These are phyloP conservation scores for Pseudoatta argentina DNA, from an alignment of 1,140 invertebrate species.

Conservation along the genomic window DNA sequence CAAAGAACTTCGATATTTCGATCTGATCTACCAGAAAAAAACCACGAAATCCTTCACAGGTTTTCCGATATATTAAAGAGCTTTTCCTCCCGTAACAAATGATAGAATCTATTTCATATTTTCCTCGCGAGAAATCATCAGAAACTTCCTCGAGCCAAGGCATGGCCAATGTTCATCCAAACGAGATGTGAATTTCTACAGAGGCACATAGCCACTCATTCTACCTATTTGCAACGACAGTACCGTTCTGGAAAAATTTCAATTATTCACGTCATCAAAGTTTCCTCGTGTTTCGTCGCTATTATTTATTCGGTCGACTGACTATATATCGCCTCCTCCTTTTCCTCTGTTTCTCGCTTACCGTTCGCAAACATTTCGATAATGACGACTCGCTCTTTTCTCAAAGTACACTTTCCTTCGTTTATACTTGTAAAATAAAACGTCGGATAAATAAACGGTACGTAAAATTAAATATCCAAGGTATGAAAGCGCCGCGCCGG, in stretches of 20 bases:
- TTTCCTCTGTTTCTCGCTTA: not conserved
- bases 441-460: not conserved
- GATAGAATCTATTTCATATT: conserved; percentile 44
- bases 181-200: conserved; percentile 10
- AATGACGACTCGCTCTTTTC: not conserved
- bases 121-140: not conserved
- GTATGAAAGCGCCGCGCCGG: conserved; percentile 12
- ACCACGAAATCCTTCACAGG: conserved; percentile 16
- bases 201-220: conserved; percentile 5
- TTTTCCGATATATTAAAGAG: conserved; percentile 65
- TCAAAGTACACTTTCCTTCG: too few species aligned
- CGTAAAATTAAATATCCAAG: conserved; percentile 9
- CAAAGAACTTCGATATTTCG: not conserved
- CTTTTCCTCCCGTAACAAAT: conserved; percentile 57
- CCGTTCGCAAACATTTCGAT: not conserved
- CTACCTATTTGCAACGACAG: conserved; percentile 67
- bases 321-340: not conserved
- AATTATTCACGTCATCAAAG: conserved; percentile 83
- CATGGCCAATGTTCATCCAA: conserved; percentile 3
- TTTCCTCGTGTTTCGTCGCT: conserved; percentile 41
- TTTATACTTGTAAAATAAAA: conserved; percentile 15
- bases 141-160: conserved; percentile 5
- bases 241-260: conserved; percentile 82
- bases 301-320: conserved; percentile 8
- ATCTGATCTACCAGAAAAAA: not conserved